Conservation (phyloP, 2,113 vertebrate species). For the Macroglossus sobrinus region DNA sequence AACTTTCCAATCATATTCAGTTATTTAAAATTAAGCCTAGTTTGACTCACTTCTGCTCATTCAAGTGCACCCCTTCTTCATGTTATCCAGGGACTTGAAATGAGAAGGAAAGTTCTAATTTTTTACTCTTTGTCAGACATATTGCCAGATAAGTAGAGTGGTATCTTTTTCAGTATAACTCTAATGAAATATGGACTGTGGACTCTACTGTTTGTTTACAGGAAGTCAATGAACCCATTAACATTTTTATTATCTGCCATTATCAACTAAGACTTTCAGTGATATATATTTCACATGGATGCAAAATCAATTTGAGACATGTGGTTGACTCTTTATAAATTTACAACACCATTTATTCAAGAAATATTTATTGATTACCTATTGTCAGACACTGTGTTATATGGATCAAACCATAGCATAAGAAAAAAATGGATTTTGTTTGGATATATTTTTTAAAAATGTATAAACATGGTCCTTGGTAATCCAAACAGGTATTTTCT, state of each 20-base stretch:
- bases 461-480: not conserved
- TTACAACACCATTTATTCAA: slow-evolving; percentile 12
- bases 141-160: not conserved
- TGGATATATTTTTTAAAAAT: not conserved
- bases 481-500: not conserved
- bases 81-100: not conserved
- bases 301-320: not conserved
- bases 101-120: not conserved
- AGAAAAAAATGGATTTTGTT: not conserved
- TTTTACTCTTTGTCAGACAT: not conserved
- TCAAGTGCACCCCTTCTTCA: not conserved
- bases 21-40: not conserved
- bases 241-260: slow-evolving; percentile 35
- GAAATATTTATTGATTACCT: not conserved
- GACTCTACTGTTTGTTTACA: not conserved
- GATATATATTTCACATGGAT: not conserved
- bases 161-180: not conserved
- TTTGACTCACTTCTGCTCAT: not conserved
- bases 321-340: not conserved
- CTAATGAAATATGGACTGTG: not conserved
- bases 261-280: not conserved
- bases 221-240: slow-evolving; percentile 31
- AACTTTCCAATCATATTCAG: not conserved
- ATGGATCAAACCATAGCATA: not conserved
- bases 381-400: not conserved